Evolutionary conservation across 2,113 vertebrate genomes (phyloP).

Genomic region (Lampris megalopsis): DNA sequence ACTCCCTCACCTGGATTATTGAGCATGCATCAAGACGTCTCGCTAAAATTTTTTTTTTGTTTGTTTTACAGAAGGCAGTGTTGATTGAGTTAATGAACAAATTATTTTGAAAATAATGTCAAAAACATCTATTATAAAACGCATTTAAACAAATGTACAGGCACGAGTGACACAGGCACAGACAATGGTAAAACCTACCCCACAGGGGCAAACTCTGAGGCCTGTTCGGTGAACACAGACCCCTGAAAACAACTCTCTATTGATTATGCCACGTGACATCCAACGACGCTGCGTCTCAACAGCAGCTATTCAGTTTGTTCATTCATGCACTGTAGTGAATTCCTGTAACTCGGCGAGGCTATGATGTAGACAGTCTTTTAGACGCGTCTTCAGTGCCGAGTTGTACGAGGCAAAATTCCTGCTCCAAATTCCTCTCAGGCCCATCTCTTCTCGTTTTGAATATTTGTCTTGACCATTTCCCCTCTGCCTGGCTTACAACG

Average conservation of each 20-base stretch:
- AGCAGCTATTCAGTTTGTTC: slow-evolving; percentile 52
- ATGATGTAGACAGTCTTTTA: not conserved
- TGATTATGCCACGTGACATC: slow-evolving; percentile 20
- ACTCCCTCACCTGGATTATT: no score
- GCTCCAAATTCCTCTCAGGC: slow-evolving; percentile 7
- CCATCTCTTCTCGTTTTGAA: slow-evolving; percentile 22
- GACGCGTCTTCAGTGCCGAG: slow-evolving; percentile 19
- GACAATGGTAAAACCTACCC: slow-evolving; percentile 56
- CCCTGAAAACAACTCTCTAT: slow-evolving; percentile 56
- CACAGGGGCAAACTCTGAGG: slow-evolving; percentile 70
- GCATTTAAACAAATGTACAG: slow-evolving; percentile 56
- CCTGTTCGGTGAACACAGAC: slow-evolving; percentile 34
- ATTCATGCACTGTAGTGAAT: slow-evolving; percentile 37
- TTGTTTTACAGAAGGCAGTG: no score
- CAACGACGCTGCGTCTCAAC: slow-evolving; percentile 19
- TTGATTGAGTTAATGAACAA: slow-evolving; percentile 2
- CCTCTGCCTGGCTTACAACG: slow-evolving; percentile 41
- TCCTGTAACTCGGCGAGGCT: slow-evolving; percentile 6
- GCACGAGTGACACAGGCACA: slow-evolving; percentile 73
- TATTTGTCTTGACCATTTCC: slow-evolving; percentile 42
- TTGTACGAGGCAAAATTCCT: slow-evolving; percentile 15
- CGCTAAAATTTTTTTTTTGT: no score
- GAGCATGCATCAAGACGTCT: no score
- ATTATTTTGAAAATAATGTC: not conserved
- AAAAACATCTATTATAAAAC: slow-evolving; percentile 14